Evolutionary conservation across 2,113 vertebrate species (phyloP), one percentile per base, ranked within the genome.

Genomic region (Mugil cephalus): DNA sequence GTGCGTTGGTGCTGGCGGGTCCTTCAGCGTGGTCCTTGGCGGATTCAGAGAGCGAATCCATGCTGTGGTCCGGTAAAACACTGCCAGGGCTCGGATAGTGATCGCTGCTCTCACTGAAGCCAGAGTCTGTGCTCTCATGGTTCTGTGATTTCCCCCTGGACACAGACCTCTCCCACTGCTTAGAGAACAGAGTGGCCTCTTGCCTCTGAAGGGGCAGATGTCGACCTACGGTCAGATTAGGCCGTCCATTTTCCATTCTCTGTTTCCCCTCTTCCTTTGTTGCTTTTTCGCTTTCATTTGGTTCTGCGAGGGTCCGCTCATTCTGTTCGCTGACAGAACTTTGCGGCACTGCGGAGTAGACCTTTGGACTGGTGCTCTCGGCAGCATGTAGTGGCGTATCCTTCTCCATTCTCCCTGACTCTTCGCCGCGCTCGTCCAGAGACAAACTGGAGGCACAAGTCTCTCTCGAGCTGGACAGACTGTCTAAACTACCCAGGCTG

Each of bases 81-180:
- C 91, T 93, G 48, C 91, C 55, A 0, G 96, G 95, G 80, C 95
- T 95, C 0, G 84, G 69, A 14, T 93, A 94, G 76, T 95, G 96
- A 42, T 99, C 98, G 0, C 88, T 94, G 14, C 96, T 96, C 77
- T 99, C 97, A 0, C 97, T 98, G 84, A 97, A 99, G 12, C 98
- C 97, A 0, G 98, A 99, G 91, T 99, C 98, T 0, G 96, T 98
- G 90, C 98, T 99, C 87, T 96, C 97, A 1, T 97, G 96, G 83
- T 95, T 98, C 82, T 96, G 95, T 0, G 97, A 94, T 72, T 95
- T 96, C 34, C 92, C 94, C 13, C 93, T 94, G 0, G 87, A 82
- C 1, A 80, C 76, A 9, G 87, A 94, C 60, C 83, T 61, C 1
- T 95, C 95, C 94, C 95, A 94, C 24, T 93, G 91, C 51, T 94